Conservation (phyloP, 2,888 invertebrate genomes). For the Alitta virens region DNA sequence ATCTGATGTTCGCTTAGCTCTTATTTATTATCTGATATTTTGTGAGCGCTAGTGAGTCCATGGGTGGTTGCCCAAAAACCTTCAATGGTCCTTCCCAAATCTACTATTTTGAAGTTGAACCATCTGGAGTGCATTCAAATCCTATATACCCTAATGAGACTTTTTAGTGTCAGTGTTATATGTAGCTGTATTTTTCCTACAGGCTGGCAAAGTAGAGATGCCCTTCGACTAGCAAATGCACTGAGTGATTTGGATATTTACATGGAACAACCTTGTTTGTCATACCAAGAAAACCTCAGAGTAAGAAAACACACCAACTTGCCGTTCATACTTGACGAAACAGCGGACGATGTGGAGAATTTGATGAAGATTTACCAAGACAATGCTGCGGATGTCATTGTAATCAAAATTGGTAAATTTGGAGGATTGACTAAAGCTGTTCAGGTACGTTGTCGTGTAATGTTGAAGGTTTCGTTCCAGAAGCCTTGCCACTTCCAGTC, state of each 20-base stretch:
- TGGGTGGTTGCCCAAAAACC: too few species aligned
- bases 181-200: not conserved
- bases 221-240: slow-evolving; percentile 15
- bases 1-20: too few species aligned
- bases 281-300: slow-evolving; percentile 21
- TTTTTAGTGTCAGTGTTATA: too few species aligned
- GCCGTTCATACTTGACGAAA: slow-evolving; percentile 26
- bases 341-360: slow-evolving; percentile 9
- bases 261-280: slow-evolving; percentile 25
- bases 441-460: slow-evolving; percentile 16
- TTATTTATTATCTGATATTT: too few species aligned
- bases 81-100: too few species aligned
- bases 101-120: too few species aligned
- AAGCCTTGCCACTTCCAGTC: too few species aligned
- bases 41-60: too few species aligned
- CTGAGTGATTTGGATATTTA: slow-evolving; percentile 24
- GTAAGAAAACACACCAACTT: slow-evolving; percentile 21
- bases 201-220: slow-evolving; percentile 24
- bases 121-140: too few species aligned
- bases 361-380: slow-evolving; percentile 12
- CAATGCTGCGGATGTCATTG: slow-evolving; percentile 23
- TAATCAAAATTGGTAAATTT: slow-evolving; percentile 25
- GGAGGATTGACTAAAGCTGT: slow-evolving; percentile 23
- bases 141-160: too few species aligned
- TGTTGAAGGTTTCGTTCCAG: too few species aligned